These are phyloP conservation scores for Dendrophyllia cribrosa DNA, from an alignment of 64 coral and sea anemone genomes.

Conservation along the genomic window DNA sequence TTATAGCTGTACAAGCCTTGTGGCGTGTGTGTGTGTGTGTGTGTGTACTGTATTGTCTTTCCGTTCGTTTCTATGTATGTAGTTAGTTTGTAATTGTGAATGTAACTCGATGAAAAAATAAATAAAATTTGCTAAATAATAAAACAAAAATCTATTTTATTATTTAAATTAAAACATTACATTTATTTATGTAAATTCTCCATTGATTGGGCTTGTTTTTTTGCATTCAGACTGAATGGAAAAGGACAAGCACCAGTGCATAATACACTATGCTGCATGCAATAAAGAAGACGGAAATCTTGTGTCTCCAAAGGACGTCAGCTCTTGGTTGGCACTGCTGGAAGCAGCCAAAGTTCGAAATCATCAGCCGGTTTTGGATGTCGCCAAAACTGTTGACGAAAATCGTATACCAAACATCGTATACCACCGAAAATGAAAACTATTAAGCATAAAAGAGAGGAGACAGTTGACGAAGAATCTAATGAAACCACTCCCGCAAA, in stretches of 20 bases:
- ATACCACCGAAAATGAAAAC: constrained; percentile 55
- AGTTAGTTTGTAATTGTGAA: too few relatives aligned
- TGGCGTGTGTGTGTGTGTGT: too few relatives aligned
- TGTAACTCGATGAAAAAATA: too few relatives aligned
- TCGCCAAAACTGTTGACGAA: constrained; percentile 46
- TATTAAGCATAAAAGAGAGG: constrained; percentile 44
- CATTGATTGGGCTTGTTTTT: neutral
- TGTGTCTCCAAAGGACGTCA: constrained; percentile 52
- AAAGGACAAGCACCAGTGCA: constrained; percentile 30
- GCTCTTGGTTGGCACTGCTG: constrained; percentile 43
- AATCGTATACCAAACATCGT: constrained; percentile 50
- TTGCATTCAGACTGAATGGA: constrained; percentile 1
- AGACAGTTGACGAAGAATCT: neutral
- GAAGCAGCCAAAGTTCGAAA: constrained; percentile 39
- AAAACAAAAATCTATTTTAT: too few relatives aligned
- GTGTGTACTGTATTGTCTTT: too few relatives aligned
- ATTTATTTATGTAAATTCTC: constrained; percentile 6
- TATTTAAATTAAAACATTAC: neutral
- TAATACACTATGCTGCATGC: constrained; percentile 40
- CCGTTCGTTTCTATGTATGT: too few relatives aligned
- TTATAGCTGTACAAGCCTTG: too few relatives aligned
- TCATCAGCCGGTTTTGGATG: constrained; percentile 50
- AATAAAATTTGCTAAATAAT: too few relatives aligned
- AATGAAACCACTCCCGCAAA: neutral
- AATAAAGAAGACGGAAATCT: constrained; percentile 29